Percentiles rank a stretch among this genome's conserved stretches.
phyloP scores from a whole-genome alignment of 2,797 vertebrate species.

The Hyperoplus immaculatus region DNA sequence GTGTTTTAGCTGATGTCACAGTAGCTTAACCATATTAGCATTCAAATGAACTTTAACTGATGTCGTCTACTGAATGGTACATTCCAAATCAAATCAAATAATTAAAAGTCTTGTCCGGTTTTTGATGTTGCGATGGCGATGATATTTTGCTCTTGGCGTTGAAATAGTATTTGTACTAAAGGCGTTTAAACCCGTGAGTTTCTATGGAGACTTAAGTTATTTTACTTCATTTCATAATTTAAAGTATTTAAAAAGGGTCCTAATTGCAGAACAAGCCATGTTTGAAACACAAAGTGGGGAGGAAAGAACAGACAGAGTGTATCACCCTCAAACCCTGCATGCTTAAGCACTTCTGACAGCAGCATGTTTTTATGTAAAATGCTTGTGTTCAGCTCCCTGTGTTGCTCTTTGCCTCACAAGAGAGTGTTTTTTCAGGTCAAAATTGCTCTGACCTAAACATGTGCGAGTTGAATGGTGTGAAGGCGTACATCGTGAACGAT shows the following conservation, averaged over 20 bases:
- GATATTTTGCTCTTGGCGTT: neutral
- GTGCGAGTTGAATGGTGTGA: conserved; percentile 1
- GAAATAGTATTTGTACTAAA: neutral
- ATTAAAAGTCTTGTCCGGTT: neutral
- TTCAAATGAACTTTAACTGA: neutral
- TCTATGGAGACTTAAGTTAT: neutral
- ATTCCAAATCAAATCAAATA: too few relatives aligned
- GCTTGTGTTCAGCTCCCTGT: neutral
- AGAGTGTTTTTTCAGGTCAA: neutral
- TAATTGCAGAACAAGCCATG: neutral
- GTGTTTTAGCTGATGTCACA: neutral
- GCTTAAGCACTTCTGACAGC: conserved; percentile 49
- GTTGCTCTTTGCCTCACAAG: neutral
- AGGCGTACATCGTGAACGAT: neutral
- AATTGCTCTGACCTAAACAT: conserved; percentile 4
- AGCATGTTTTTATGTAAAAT: conserved; percentile 5
- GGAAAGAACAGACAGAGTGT: conserved; percentile 22
- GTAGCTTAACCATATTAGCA: neutral
- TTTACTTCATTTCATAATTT: neutral
- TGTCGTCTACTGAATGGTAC: too few relatives aligned
- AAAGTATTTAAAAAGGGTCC: neutral
- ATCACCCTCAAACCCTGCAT: conserved; percentile 51
- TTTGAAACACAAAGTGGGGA: conserved; percentile 17
- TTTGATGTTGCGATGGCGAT: neutral
- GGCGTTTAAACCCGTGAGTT: neutral